Base-by-base conservation (phyloP, 2,113 vertebrate genomes). In the Eublepharis macularius region DNA sequence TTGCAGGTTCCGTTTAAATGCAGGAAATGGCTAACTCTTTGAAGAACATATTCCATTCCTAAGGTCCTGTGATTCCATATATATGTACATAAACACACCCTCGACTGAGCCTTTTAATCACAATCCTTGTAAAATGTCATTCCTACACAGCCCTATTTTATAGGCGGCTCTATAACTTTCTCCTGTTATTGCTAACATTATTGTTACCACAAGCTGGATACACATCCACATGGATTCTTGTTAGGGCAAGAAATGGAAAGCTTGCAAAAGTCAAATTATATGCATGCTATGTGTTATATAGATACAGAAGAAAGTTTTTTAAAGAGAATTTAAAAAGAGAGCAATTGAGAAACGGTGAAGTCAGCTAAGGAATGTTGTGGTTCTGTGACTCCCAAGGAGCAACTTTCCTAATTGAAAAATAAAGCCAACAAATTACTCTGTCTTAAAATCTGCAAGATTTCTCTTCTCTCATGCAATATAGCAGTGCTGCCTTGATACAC, bases 81-180 rank as follows among this genome's bases (percentile, higher is more conserved):
- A 39, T 63, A 29, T 63, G 60, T 63, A 63, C 21, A 29, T 36
- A 51, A 84, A 84, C 57, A 66, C 8, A 10, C 51, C 32, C n/a
- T 74, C 29, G 17, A 51, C 26, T 26, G 41, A 66, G n/a, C 19
- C 60, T 84, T 76, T 80, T 83, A 76, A 87, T 11, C 34, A 49
- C 54, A 57, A 6, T 6, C 51, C 87, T 89, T 76, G 57, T 84
- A 66, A 54, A 87, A 87, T 90, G 87, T 78, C 69, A 79, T 90
- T 87, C 76, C 86, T 76, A 16, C 51, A 81, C 88, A 87, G 92
- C 80, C 87, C 34, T 77, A 84, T 89, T 91, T 92, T 89, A 85
- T 39, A 89, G 84, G 88, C 81, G 91, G 36, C 65, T 78, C 85
- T 88, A 86, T 86, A 45, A 11, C 66, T 47, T 83, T 91, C 88